Evolutionary conservation across 1,140 invertebrate species (phyloP).

Genomic region (Zaprionus davidi): DNA sequence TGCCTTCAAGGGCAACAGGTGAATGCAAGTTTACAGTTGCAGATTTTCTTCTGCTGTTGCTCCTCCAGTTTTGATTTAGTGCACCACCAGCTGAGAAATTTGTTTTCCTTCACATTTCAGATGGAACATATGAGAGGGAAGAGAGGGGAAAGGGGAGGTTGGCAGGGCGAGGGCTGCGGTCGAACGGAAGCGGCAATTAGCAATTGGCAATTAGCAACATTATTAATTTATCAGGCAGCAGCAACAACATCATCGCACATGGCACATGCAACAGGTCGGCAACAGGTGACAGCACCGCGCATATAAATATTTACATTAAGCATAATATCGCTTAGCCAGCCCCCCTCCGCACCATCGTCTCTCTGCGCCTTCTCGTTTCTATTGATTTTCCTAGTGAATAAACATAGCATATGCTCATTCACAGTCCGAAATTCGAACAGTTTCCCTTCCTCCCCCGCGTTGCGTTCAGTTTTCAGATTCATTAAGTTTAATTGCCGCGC

Average conservation of each 20-base stretch:
- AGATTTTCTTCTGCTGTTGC: not conserved
- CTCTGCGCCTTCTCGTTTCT: constrained; percentile 18
- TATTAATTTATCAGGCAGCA: constrained; percentile 42
- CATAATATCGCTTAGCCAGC: constrained; percentile 23
- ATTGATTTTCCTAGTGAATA: constrained; percentile 52
- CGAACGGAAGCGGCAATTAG: constrained; percentile 40
- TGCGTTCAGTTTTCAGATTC: constrained; percentile 15
- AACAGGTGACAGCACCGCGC: constrained; percentile 15
- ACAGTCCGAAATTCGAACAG: constrained; percentile 12
- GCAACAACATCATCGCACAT: constrained; percentile 8
- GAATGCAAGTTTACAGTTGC: constrained; percentile 24
- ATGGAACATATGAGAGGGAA: constrained; percentile 22
- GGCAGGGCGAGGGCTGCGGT: not conserved
- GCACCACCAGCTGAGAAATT: not conserved
- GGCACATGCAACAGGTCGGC: constrained; percentile 38
- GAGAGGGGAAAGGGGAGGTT: not conserved
- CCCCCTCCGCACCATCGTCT: not conserved
- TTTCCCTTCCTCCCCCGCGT: not conserved
- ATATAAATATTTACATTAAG: constrained; percentile 48
- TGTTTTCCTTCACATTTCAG: constrained; percentile 54
- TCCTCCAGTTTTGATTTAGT: not conserved
- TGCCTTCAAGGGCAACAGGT: constrained; percentile 60
- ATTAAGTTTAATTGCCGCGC: constrained; percentile 5
- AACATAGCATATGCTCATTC: constrained; percentile 55
- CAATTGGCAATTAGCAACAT: constrained; percentile 44